phyloP scores from a whole-genome alignment of 2,797 vertebrate genomes.

The Xenops minutus region DNA sequence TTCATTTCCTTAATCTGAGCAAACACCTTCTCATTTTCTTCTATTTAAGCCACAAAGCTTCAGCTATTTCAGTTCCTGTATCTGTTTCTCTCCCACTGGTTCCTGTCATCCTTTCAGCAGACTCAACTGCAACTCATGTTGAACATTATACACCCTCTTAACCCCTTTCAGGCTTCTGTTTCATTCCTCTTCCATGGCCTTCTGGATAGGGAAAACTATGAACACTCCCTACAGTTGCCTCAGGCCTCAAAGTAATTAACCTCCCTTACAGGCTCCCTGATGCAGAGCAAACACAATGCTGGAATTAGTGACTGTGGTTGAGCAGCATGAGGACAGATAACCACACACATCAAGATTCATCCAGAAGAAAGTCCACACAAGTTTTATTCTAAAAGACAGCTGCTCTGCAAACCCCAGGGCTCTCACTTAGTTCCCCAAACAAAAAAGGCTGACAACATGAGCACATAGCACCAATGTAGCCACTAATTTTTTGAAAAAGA shows the following conservation, averaged over 20 bases:
- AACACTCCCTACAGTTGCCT: neutral
- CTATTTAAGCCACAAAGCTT: slow-evolving; percentile 46
- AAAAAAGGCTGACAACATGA: neutral
- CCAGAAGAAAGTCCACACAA: neutral
- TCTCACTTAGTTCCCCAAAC: neutral
- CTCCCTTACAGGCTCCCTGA: neutral
- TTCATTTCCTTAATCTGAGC: slow-evolving; percentile 34
- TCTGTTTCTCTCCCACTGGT: slow-evolving; percentile 49
- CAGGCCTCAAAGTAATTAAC: neutral
- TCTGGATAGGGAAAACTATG: neutral
- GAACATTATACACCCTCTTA: neutral
- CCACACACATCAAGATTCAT: neutral
- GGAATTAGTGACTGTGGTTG: neutral
- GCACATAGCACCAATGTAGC: neutral
- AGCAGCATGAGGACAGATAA: neutral
- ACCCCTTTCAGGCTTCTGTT: neutral
- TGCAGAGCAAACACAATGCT: neutral
- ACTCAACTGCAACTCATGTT: neutral
- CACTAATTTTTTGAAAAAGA: neutral
- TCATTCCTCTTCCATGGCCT: neutral
- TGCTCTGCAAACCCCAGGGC: neutral
- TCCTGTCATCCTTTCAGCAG: slow-evolving; percentile 46
- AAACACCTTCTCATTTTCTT: slow-evolving; percentile 40
- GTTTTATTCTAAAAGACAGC: neutral
- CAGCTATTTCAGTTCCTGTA: slow-evolving; percentile 38